Evolutionary conservation across 2,797 vertebrate genomes (phyloP), one percentile per base, ranked within the genome.

Genomic region (Hozukius guyotensis): DNA sequence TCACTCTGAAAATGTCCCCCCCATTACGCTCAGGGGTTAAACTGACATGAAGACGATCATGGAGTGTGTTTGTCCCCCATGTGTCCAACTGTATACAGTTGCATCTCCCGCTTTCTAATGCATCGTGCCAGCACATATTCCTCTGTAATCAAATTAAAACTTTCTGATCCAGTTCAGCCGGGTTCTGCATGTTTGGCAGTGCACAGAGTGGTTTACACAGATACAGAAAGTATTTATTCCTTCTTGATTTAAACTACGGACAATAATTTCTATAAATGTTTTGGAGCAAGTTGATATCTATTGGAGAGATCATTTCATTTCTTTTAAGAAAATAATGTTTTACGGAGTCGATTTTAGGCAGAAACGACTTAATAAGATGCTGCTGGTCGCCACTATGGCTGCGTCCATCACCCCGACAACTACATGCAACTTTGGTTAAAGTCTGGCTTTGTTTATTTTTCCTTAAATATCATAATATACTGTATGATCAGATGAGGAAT

Each of bases 11-110:
- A 62, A 78, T 7, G 34, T 87, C 80, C 78, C 42, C 18, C 1
- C 13, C 13, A 59, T 64, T 1, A 49, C 5, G 75, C 88, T 73
- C 7, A 4, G 31, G 87, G 90, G 78, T 72, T 16, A 61, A 71
- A 67, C 5, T 83, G 90, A 88, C 91, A 80, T 64, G 76, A 72
- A 85, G 84, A 72, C 49, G 20, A 67, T 55, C 69, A 31, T 1
- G 3, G 55, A 61, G 75, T n/a, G 62, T 59, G 82, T 82, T 66
- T 77, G 78, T 75, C 72, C 81, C 64, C 52, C 72, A 1, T 68
- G 64, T 72, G 78, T 78, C 81, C 76, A 69, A 63, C 81, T 73
- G 72, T 70, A 56, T 64, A 70, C 75, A 70, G 71, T 49, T 1
- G 20, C 1, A n/a, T 36, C 80, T 72, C 53, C 29, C 3, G 4